Base-by-base conservation (phyloP, 2,888 invertebrate genomes). In the Dendrolimus houi region DNA sequence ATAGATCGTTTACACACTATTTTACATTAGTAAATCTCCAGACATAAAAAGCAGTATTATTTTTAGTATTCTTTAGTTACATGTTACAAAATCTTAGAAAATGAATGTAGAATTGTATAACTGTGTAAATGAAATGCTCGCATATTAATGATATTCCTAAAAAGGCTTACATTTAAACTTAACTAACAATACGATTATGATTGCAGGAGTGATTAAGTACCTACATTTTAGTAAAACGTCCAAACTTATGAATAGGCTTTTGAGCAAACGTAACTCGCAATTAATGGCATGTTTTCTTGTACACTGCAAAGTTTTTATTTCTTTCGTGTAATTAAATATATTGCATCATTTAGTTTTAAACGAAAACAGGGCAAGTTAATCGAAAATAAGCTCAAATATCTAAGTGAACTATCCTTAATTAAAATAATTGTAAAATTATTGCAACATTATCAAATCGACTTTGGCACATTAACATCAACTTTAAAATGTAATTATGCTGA, bases 381-480 rank as follows among this genome's bases (percentile, higher is more conserved):
- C 60, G 67, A 62, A 65, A 66, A 66, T 66, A 65, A 64, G 62
- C 61, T 66, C 60, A 64, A 29, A 60, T 55, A 62, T 58, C 60
- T 62, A 47, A 58, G 54, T 53, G 55, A 55, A 58, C 62, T 66
- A 70, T 60, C 59, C 60, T 67, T 67, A 70, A 62, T 63, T 64
- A 64, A 62, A 66, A 60, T 68, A 64, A 64, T 64, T 67, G 61
- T 67, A 71, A 58, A 72, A 70, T 71, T 79, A 83, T 85, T 85
- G 81, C 83, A 82, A 80, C 75, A 76, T 73, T 67, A 68, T 73
- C 68, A 68, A 68, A 69, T 71, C 75, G 71, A 74, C 85, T 87
- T 87, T 87, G 86, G 85, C 86, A 85, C 84, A 77, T 75, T 69
- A 64, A 69, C 66, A 71, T 77, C 64, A 66, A 70, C 60, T 66